phyloP scores from a whole-genome alignment of 2,888 invertebrate genomes.

The Malthinus seriepunctatus region DNA sequence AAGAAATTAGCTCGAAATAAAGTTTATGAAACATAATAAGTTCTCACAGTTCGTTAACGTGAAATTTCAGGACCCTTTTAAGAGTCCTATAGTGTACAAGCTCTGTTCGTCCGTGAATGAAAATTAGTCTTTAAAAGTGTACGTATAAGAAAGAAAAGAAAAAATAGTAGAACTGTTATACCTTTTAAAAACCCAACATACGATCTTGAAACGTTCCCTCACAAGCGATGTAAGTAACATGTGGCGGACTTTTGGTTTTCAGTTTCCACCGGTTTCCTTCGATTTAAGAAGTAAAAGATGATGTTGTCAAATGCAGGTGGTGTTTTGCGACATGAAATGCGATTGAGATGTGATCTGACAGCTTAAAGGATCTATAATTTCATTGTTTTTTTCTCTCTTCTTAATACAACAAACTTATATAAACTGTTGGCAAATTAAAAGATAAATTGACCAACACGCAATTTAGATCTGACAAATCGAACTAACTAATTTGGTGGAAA shows the following conservation, averaged over 20 bases:
- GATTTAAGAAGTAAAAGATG: slow-evolving; percentile 45
- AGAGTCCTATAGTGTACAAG: neutral
- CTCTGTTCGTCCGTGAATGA: neutral
- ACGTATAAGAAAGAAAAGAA: neutral
- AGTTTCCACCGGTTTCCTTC: slow-evolving; percentile 34
- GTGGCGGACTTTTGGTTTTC: slow-evolving; percentile 35
- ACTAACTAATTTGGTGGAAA: slow-evolving; percentile 1
- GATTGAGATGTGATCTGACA: slow-evolving; percentile 45
- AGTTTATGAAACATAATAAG: slow-evolving; percentile 25
- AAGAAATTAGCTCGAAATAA: slow-evolving; percentile 22
- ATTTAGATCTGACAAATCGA: slow-evolving; percentile 7
- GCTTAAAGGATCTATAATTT: slow-evolving; percentile 44
- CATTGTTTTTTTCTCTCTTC: slow-evolving; percentile 39
- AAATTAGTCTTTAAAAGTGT: slow-evolving; percentile 8
- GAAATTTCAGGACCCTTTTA: slow-evolving; percentile 4
- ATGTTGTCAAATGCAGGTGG: slow-evolving; percentile 48
- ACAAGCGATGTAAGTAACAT: slow-evolving; percentile 28
- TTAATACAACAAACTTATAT: too few species aligned
- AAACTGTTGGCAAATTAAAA: too few species aligned
- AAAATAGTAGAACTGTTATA: slow-evolving; percentile 14
- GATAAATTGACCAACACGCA: too few species aligned
- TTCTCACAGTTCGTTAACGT: slow-evolving; percentile 20
- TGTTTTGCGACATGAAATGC: slow-evolving; percentile 43
- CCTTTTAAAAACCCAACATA: slow-evolving; percentile 17
- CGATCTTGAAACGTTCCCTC: slow-evolving; percentile 20